Evolutionary conservation across 1,140 invertebrate species (phyloP).

Genomic region (Caenorhabditis brenneri): DNA sequence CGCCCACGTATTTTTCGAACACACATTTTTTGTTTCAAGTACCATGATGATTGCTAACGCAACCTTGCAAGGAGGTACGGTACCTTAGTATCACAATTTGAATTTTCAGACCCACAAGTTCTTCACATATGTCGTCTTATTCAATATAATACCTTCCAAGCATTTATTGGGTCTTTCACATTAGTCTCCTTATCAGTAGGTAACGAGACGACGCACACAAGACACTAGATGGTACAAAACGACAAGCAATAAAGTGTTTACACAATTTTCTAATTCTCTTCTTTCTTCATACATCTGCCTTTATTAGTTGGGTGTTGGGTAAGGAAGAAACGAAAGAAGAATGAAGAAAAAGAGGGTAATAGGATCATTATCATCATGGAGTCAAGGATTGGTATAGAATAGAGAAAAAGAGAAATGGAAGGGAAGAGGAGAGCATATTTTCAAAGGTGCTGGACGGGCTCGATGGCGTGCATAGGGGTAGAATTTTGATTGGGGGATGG

Average conservation of each 20-base stretch:
- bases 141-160: background rate
- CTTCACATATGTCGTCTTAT: background rate
- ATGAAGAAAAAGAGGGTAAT: background rate
- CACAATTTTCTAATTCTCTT: background rate
- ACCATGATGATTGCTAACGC: too few relatives aligned
- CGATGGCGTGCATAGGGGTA: conserved; percentile 33
- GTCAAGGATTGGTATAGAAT: background rate
- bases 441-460: conserved; percentile 23
- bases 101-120: background rate
- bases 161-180: conserved; percentile 37
- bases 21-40: too few relatives aligned
- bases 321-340: background rate
- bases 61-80: too few relatives aligned
- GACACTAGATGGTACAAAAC: conserved; percentile 37
- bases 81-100: too few relatives aligned
- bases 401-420: background rate
- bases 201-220: conserved; percentile 23
- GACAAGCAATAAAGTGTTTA: conserved; percentile 32
- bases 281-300: background rate
- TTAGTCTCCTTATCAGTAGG: conserved; percentile 3
- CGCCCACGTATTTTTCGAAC: too few relatives aligned
- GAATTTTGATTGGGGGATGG: background rate
- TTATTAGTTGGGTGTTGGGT: conserved; percentile 25
- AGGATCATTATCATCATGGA: conserved; percentile 20
- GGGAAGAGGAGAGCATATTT: background rate